Conservation (phyloP, 2,888 invertebrate species). For the Sericinus montela region DNA sequence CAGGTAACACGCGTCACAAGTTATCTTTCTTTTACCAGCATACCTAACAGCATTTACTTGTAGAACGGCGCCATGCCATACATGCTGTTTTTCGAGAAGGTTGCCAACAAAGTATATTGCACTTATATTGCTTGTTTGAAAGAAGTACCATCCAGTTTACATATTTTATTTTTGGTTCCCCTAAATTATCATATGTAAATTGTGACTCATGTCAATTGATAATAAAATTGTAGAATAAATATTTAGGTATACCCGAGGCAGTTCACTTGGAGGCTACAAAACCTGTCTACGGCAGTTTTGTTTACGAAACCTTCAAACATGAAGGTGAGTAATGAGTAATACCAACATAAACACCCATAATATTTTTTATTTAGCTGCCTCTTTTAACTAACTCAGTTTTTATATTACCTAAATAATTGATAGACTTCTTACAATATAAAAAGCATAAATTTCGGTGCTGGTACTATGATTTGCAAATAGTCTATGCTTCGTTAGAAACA, state of each 20-base stretch:
- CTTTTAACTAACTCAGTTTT: background rate
- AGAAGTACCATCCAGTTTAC: too few relatives aligned
- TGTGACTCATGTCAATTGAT: background rate
- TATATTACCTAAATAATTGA: background rate
- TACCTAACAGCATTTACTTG: too few relatives aligned
- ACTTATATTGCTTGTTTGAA: too few relatives aligned
- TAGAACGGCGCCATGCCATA: too few relatives aligned
- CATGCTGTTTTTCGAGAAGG: too few relatives aligned
- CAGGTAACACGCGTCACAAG: too few relatives aligned
- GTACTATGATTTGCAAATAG: background rate
- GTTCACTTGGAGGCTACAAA: constrained; percentile 2
- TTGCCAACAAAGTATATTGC: too few relatives aligned
- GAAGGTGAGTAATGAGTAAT: background rate
- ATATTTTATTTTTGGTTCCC: too few relatives aligned
- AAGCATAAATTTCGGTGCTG: background rate
- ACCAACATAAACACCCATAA: too few relatives aligned
- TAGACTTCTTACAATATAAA: background rate
- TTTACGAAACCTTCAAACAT: constrained; percentile 2
- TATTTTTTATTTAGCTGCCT: background rate
- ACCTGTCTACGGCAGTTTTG: constrained; percentile 9
- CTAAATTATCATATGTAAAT: too few relatives aligned
- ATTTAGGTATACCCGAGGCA: constrained; percentile 7
- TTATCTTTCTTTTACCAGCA: too few relatives aligned
- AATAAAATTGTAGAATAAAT: background rate
- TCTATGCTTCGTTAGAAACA: too few relatives aligned